Evolutionary conservation across 2,113 vertebrate genomes (phyloP).

Genomic region (Tragelaphus imberbis): DNA sequence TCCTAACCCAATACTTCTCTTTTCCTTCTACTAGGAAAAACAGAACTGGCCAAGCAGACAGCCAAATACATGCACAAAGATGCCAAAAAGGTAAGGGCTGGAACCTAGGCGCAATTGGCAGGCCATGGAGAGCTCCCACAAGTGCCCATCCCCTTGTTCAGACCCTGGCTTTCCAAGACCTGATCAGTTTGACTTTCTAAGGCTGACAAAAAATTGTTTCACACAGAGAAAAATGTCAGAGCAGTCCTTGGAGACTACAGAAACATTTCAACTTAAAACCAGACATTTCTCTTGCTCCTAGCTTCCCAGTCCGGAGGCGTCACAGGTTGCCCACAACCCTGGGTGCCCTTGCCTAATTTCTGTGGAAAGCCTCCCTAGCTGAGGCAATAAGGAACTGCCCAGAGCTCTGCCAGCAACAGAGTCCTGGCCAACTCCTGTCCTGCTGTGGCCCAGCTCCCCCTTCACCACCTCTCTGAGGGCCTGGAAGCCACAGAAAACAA

Average conservation of each 20-base stretch:
- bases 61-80: constrained; percentile 98
- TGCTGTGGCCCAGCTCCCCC: background rate
- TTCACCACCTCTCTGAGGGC: background rate
- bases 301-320: background rate
- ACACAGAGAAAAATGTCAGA: background rate
- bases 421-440: background rate
- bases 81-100: constrained; percentile 88
- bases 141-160: background rate
- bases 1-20: background rate
- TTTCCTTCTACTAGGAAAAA: constrained; percentile 86
- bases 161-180: background rate
- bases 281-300: background rate
- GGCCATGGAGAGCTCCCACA: background rate
- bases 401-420: background rate
- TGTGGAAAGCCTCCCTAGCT: background rate
- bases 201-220: background rate
- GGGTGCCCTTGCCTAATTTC: background rate
- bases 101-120: background rate
- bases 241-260: background rate
- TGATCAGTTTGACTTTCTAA: background rate
- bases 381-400: background rate
- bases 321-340: background rate
- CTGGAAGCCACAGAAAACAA: background rate
- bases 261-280: background rate
- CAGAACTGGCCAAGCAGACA: constrained; percentile 96